Evolutionary conservation across 2,888 invertebrate species (phyloP).

Genomic region (Leptinotarsa rubiginosa): DNA sequence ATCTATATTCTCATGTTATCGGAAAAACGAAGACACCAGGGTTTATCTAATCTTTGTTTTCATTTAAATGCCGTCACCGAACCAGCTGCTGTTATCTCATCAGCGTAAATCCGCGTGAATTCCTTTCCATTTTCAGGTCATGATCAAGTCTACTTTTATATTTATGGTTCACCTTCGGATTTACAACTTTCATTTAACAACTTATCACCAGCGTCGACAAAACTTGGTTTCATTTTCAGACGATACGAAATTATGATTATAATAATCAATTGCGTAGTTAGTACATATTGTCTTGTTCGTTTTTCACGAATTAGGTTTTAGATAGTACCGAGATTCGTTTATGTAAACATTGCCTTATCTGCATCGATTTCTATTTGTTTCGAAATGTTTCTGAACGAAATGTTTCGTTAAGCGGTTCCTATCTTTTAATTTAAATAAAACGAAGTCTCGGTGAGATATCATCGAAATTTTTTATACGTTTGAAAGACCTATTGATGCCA

Average conservation of each 20-base stretch:
- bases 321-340: background rate
- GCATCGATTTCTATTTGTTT: slow-evolving; percentile 2
- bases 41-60: slow-evolving; percentile 19
- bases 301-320: background rate
- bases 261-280: background rate
- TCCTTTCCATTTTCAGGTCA: slow-evolving; percentile 36
- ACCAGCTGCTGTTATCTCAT: slow-evolving; percentile 29
- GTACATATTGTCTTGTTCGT: background rate
- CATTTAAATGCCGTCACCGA: background rate
- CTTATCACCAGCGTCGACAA: background rate
- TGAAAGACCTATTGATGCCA: too few relatives aligned
- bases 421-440: too few relatives aligned
- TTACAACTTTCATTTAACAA: slow-evolving; percentile 27
- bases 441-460: too few relatives aligned
- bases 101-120: slow-evolving; percentile 22
- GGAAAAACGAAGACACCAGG: background rate
- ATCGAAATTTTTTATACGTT: too few relatives aligned
- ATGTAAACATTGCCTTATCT: background rate
- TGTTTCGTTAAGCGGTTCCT: too few relatives aligned
- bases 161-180: slow-evolving; percentile 27
- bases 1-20: slow-evolving; percentile 18
- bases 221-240: background rate
- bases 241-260: background rate
- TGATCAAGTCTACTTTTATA: slow-evolving; percentile 32
- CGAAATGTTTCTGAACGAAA: background rate